Base-by-base conservation (phyloP, 2,888 invertebrate species). In the Alviniconcha strummeri region DNA sequence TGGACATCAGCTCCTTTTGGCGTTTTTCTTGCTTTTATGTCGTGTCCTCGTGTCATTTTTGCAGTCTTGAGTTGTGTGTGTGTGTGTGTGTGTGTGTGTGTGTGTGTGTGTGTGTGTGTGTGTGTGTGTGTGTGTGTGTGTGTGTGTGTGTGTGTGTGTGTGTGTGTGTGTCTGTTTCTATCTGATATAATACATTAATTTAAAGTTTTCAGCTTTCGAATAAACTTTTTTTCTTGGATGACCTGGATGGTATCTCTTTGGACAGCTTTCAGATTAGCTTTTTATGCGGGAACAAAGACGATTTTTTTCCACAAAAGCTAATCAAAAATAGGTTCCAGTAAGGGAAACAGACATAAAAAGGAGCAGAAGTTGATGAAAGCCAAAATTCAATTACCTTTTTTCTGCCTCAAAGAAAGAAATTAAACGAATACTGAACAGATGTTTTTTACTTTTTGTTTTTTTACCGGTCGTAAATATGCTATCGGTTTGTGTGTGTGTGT, bases 211-310 rank as follows among this genome's bases (percentile, higher is more conserved):
- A 17, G 69, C 69, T 6, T 69, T n/a, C 15, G 9, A 69, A 69
- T 69, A 69, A 69, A 69, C 69, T 69, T 69, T n/a, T n/a, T 69
- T 69, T n/a, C 17, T 69, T 69, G n/a, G 17, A 69, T 69, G 69
- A 69, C 69, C 17, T 13, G 17, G 36, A 36, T 36, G 36, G 36
- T 36, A 36, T 36, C 36, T 36, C 7, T n/a, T 15, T 69, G 69
- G 17, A 60, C 60, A 60, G 36, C 36, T 36, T 36, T 36, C 64
- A 69, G n/a, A 69, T 69, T 69, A 69, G 13, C 69, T 69, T 69
- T n/a, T 69, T 69, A 69, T n/a, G n/a, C 69, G n/a, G 17, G 17
- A 69, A 69, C 69, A n/a, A n/a, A n/a, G 17, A 69, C 9, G 13
- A 7, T 69, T 69, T 69, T 69, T n/a, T 15, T 13, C 15, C 17